phyloP scores from a whole-genome alignment of 2,797 vertebrate genomes.

The Rhinogobio ventralis region DNA sequence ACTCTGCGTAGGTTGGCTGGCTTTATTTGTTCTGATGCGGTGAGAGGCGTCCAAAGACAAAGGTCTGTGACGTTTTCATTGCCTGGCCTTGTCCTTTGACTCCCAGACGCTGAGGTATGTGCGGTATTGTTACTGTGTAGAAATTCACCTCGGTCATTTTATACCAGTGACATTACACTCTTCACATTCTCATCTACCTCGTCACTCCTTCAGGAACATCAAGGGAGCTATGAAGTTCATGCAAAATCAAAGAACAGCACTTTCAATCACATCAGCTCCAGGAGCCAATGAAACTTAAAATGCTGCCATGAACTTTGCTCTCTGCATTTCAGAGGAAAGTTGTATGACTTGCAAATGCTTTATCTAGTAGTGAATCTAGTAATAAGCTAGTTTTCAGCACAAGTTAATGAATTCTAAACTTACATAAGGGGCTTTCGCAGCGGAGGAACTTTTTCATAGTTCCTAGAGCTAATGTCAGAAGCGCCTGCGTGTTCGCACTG shows the following conservation, averaged over 20 bases:
- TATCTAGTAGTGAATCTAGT: background rate
- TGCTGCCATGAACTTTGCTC: slow-evolving; percentile 2
- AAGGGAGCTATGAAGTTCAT: background rate
- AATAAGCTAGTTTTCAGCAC: background rate
- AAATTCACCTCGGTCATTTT: slow-evolving; percentile 2
- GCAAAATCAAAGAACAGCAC: background rate
- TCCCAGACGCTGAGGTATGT: slow-evolving; percentile 17
- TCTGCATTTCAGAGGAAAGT: background rate
- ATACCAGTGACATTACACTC: background rate
- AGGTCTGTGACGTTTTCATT: slow-evolving; percentile 44
- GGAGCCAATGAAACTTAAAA: background rate
- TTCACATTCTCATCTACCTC: slow-evolving; percentile 10
- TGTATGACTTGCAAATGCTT: background rate
- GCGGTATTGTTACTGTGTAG: slow-evolving; percentile 36
- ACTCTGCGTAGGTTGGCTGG: slow-evolving; percentile 42
- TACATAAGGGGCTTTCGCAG: background rate
- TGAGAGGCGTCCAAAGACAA: slow-evolving; percentile 50
- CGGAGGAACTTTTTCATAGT: too few species aligned
- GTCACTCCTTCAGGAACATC: slow-evolving; percentile 14
- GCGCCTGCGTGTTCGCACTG: too few species aligned
- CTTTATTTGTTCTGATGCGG: slow-evolving; percentile 43
- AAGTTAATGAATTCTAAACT: background rate
- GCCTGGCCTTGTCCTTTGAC: slow-evolving; percentile 47
- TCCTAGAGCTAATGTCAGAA: too few species aligned
- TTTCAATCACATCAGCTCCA: background rate